phyloP scores from a whole-genome alignment of 1,140 invertebrate genomes.

The Aricia agestis region DNA sequence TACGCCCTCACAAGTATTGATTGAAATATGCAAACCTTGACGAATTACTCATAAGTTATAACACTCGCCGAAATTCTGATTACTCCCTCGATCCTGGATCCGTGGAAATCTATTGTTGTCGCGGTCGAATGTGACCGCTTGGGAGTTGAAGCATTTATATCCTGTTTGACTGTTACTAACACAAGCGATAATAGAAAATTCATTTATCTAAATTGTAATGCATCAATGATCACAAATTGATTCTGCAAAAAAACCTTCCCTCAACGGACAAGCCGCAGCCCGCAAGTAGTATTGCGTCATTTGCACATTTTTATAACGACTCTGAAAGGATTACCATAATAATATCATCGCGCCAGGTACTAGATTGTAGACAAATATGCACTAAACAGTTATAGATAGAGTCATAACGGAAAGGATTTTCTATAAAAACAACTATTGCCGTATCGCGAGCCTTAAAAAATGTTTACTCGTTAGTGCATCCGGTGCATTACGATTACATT shows the following conservation, averaged over 20 bases:
- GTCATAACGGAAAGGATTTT: slow-evolving; percentile 48
- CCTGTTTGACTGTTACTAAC: no score
- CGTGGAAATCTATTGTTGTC: no score
- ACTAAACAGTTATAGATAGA: slow-evolving; percentile 33
- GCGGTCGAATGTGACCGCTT: no score
- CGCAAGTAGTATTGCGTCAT: background rate
- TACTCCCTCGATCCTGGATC: background rate
- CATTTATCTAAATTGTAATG: no score
- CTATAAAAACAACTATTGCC: slow-evolving; percentile 59
- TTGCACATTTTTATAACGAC: background rate
- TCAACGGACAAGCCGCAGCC: no score
- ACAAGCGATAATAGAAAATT: no score
- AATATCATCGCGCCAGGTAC: no score
- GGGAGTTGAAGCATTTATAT: no score
- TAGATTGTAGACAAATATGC: slow-evolving; percentile 17
- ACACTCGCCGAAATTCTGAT: slow-evolving; percentile 21
- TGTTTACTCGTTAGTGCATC: slow-evolving; percentile 71
- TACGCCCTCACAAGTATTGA: slow-evolving; percentile 64
- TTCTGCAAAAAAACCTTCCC: background rate
- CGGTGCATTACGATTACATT: slow-evolving; percentile 70
- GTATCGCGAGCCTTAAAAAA: slow-evolving; percentile 55
- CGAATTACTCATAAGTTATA: slow-evolving; percentile 54
- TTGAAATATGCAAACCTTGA: slow-evolving; percentile 73
- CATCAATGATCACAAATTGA: no score
- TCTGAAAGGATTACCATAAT: background rate